phyloP scores from a whole-genome alignment of 2,888 invertebrate species.

The Mycalesis mineus region DNA sequence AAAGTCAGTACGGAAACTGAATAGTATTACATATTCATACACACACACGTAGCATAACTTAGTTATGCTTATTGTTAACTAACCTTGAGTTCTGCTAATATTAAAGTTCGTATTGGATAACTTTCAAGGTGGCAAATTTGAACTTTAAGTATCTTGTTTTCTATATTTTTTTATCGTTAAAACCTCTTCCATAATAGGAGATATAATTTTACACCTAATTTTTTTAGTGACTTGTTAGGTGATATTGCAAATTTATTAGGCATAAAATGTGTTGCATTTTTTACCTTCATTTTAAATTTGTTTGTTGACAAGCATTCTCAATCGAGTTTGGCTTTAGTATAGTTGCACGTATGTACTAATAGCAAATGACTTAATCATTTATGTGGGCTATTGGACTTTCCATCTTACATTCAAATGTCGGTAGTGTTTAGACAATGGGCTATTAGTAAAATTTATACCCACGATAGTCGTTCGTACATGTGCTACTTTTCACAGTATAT shows the following conservation, averaged over 20 bases:
- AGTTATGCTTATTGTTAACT: too few species aligned
- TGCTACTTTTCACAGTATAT: constrained; percentile 10
- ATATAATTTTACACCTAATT: too few species aligned
- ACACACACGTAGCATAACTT: too few species aligned
- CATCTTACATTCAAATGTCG: constrained; percentile 2
- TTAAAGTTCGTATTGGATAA: too few species aligned
- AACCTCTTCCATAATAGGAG: not conserved
- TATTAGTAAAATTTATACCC: constrained; percentile 28
- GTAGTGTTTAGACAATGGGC: constrained; percentile 31
- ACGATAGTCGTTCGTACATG: not conserved
- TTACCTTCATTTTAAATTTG: too few species aligned
- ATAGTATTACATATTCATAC: too few species aligned
- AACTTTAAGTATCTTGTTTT: not conserved
- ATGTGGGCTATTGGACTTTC: constrained; percentile 10
- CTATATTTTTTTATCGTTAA: not conserved
- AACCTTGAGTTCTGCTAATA: not conserved
- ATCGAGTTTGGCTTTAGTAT: too few species aligned
- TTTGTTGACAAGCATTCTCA: too few species aligned
- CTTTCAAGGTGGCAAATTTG: not conserved
- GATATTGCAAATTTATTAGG: not conserved
- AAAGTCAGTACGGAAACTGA: too few species aligned
- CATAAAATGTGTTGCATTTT: too few species aligned
- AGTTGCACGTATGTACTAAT: not conserved
- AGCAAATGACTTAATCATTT: constrained; percentile 10
- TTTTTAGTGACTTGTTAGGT: not conserved